Conservation (phyloP, 2,888 invertebrate species). For the Argyra leucocephala region DNA sequence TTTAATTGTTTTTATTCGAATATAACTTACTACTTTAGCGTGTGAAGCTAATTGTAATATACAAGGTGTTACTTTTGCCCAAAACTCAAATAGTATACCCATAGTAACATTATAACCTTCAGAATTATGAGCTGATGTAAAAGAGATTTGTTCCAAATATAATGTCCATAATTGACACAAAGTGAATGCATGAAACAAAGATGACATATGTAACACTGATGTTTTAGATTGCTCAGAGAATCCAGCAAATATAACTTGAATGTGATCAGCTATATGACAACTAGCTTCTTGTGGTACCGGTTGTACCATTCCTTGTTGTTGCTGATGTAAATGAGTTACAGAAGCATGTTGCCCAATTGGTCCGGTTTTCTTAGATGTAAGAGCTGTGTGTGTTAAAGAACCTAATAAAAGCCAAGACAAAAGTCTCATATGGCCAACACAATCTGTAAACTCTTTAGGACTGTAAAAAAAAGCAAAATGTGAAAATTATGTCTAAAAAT, state of each 20-base stretch:
- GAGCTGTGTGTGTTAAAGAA: slow-evolving; percentile 78
- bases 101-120: slow-evolving; percentile 66
- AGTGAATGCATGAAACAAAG: slow-evolving; percentile 93
- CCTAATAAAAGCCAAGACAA: slow-evolving; percentile 94
- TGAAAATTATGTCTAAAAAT: background rate
- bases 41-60: slow-evolving; percentile 85
- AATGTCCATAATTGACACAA: slow-evolving; percentile 98
- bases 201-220: slow-evolving; percentile 88
- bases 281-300: slow-evolving; percentile 94
- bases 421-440: slow-evolving; percentile 85
- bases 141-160: slow-evolving; percentile 84
- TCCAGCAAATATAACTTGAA: slow-evolving; percentile 88
- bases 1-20: slow-evolving; percentile 24
- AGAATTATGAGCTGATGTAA: slow-evolving; percentile 53
- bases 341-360: slow-evolving; percentile 12
- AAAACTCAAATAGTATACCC: slow-evolving; percentile 89
- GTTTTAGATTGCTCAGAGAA: slow-evolving; percentile 93
- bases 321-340: slow-evolving; percentile 28
- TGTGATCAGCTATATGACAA: slow-evolving; percentile 92
- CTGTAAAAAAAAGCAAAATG: slow-evolving; percentile 43
- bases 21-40: slow-evolving; percentile 68
- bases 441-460: slow-evolving; percentile 88
- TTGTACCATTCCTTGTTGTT: slow-evolving; percentile 50
- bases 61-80: slow-evolving; percentile 95
- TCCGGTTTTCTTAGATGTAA: slow-evolving; percentile 37